These are phyloP conservation scores for Clarias pachynema DNA, from an alignment of 2,797 vertebrate genomes.

Conservation along the genomic window DNA sequence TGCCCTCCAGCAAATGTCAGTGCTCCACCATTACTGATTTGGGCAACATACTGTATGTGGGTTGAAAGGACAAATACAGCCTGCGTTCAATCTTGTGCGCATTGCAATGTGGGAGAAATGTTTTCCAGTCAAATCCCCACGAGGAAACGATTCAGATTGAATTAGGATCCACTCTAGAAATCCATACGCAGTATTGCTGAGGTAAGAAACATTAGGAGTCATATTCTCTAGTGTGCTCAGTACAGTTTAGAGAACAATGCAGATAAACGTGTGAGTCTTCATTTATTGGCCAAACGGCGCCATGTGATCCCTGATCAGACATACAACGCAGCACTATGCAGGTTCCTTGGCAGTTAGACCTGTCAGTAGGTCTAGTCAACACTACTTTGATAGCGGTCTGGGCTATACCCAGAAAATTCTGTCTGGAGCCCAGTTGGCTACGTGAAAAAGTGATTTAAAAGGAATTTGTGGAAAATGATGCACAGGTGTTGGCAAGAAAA, in stretches of 20 bases:
- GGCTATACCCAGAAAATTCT: conserved; percentile 41
- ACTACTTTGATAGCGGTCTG: conserved; percentile 42
- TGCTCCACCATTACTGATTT: conserved; percentile 30
- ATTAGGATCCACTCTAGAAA: conserved; percentile 14
- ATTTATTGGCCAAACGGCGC: conserved; percentile 35
- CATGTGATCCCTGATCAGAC: conserved; percentile 42
- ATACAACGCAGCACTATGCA: conserved; percentile 45
- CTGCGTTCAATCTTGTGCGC: background rate
- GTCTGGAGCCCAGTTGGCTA: conserved; percentile 34
- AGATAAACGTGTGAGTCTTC: conserved; percentile 59
- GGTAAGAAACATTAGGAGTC: conserved; percentile 38
- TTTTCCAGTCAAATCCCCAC: conserved; percentile 17
- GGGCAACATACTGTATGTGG: conserved; percentile 16
- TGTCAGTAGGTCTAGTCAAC: conserved; percentile 51
- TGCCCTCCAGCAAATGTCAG: conserved; percentile 36
- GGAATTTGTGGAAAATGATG: conserved; percentile 39
- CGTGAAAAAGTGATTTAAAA: conserved; percentile 29
- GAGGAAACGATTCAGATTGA: conserved; percentile 21
- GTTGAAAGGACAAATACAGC: conserved; percentile 26
- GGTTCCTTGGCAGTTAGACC: conserved; percentile 33
- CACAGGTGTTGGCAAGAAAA: conserved; percentile 40
- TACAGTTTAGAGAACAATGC: conserved; percentile 60
- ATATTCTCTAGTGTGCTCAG: conserved; percentile 41
- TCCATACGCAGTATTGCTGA: background rate
- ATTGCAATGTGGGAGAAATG: conserved; percentile 2